These are phyloP conservation scores for Hypanus sabinus DNA, from an alignment of 2,113 vertebrate genomes.

Conservation along the genomic window DNA sequence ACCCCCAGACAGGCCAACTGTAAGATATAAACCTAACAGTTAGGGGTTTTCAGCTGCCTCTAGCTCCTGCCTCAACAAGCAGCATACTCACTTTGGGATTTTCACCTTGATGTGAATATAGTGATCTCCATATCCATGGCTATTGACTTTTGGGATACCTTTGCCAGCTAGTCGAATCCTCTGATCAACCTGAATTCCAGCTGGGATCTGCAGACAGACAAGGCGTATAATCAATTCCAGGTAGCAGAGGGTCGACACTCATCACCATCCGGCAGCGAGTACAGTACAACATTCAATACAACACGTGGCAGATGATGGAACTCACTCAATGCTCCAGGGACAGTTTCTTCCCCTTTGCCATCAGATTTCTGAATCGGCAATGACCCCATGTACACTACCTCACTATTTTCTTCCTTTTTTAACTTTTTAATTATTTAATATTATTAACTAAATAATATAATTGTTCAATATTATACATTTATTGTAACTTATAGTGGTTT, in stretches of 20 bases:
- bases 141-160: constrained; percentile 82
- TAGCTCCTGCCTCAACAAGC: not conserved
- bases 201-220: constrained; percentile 66
- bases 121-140: constrained; percentile 88
- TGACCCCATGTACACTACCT: no score
- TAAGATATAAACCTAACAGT: not conserved
- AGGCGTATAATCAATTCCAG: not conserved
- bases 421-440: no score
- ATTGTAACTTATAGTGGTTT: no score
- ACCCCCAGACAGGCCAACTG: not conserved
- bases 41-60: not conserved
- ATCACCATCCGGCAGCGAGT: not conserved
- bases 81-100: constrained; percentile 78
- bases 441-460: no score
- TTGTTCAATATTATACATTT: no score
- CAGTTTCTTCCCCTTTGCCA: no score
- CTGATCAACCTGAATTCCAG: constrained; percentile 81
- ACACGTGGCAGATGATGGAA: no score
- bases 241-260: not conserved
- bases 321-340: no score
- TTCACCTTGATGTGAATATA: constrained; percentile 88
- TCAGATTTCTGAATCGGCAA: no score
- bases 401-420: no score
- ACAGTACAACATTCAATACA: no score
- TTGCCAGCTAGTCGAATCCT: constrained; percentile 79